Evolutionary conservation across 1,140 invertebrate species (phyloP).

Genomic region (Maniola jurtina): DNA sequence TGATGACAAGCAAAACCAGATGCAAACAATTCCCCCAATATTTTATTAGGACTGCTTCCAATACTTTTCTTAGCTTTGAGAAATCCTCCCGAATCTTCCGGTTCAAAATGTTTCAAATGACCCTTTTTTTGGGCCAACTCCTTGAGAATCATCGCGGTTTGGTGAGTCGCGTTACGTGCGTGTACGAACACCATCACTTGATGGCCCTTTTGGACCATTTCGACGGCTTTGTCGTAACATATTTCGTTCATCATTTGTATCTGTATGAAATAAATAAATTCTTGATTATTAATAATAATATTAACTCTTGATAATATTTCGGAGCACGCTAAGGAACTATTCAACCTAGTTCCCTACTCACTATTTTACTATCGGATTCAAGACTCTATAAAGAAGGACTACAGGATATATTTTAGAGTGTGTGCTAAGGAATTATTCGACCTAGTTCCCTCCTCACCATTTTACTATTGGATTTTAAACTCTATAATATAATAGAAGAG

Average conservation of each 20-base stretch:
- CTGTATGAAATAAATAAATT: slow-evolving; percentile 62
- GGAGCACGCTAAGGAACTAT: no score
- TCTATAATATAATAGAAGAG: no score
- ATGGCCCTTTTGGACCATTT: slow-evolving; percentile 93
- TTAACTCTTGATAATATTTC: no score
- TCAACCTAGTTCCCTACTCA: no score
- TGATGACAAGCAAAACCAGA: slow-evolving; percentile 97
- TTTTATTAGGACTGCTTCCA: slow-evolving; percentile 86
- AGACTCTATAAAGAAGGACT: no score
- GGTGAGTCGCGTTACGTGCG: slow-evolving; percentile 95
- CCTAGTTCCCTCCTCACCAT: no score
- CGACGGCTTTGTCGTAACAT: slow-evolving; percentile 95
- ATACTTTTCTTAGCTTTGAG: slow-evolving; percentile 83
- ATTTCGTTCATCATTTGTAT: slow-evolving; percentile 93
- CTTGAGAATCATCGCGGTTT: slow-evolving; percentile 89
- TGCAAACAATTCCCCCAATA: slow-evolving; percentile 89
- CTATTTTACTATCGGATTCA: no score
- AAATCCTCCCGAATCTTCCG: slow-evolving; percentile 81
- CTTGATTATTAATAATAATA: no score
- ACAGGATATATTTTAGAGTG: no score
- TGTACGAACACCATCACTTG: slow-evolving; percentile 99
- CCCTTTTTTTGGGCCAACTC: slow-evolving; percentile 88
- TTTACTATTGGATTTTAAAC: no score
- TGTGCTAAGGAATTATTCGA: no score
- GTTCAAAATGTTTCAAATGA: slow-evolving; percentile 84